These are phyloP conservation scores for Antheraea mylitta DNA, from an alignment of 1,140 invertebrate genomes.

Conservation along the genomic window DNA sequence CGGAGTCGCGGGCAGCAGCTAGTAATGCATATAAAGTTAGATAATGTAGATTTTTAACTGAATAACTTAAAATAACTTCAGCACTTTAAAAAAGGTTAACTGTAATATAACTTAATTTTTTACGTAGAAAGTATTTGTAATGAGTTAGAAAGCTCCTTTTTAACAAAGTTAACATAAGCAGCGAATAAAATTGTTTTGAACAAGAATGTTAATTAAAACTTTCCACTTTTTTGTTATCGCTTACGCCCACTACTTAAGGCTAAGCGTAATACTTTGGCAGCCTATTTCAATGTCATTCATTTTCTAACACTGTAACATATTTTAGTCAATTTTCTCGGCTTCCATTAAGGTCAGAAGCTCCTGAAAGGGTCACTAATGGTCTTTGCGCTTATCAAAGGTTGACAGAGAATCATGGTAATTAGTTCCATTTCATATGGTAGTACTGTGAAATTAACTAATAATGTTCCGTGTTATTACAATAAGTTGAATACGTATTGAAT, in stretches of 20 bases:
- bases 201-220: no score
- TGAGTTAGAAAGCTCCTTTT: no score
- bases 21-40: no score
- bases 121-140: not conserved
- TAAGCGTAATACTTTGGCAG: conserved; percentile 8
- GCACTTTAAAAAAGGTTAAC: no score
- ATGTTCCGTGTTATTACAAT: no score
- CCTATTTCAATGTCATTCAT: conserved; percentile 3
- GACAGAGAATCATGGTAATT: not conserved
- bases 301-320: conserved; percentile 12
- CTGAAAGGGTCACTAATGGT: conserved; percentile 12
- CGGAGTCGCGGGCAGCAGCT: no score
- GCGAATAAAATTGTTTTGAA: no score
- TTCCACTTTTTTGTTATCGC: not conserved
- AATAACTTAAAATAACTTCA: no score
- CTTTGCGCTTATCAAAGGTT: not conserved
- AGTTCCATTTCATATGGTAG: not conserved
- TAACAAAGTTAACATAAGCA: no score
- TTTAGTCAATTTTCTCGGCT: conserved; percentile 15
- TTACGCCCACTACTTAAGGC: not conserved
- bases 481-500: no score
- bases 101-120: not conserved
- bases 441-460: no score
- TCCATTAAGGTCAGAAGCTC: conserved; percentile 7
- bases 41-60: no score